phyloP scores from a whole-genome alignment of 2,888 invertebrate species.

The Allacma fusca region DNA sequence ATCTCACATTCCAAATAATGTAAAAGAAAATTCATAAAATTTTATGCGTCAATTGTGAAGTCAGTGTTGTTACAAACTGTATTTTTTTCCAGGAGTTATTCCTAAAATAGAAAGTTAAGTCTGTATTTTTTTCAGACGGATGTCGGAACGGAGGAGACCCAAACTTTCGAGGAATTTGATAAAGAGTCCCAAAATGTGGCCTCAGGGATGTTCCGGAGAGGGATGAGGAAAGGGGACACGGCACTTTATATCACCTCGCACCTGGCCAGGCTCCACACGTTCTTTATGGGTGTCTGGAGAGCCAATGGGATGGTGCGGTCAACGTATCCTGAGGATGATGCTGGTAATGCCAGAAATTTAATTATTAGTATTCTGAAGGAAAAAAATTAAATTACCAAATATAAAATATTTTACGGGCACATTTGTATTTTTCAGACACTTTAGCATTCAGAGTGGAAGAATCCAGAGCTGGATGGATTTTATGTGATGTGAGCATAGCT shows the following conservation, averaged over 20 bases:
- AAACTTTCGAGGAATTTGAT: constrained; percentile 68
- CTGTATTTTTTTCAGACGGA: constrained; percentile 67
- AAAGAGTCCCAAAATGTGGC: constrained; percentile 48
- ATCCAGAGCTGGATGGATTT: constrained; percentile 56
- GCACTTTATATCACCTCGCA: constrained; percentile 57
- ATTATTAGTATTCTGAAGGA: background rate
- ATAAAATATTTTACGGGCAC: too few relatives aligned
- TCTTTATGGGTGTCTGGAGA: constrained; percentile 56
- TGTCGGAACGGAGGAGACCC: constrained; percentile 69
- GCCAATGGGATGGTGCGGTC: constrained; percentile 55
- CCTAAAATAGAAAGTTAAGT: too few relatives aligned
- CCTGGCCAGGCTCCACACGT: constrained; percentile 51
- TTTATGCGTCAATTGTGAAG: too few relatives aligned
- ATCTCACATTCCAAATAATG: background rate
- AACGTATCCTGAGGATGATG: constrained; percentile 55
- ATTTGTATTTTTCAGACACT: constrained; percentile 45
- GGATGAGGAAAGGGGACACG: constrained; percentile 55
- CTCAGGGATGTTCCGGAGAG: constrained; percentile 52
- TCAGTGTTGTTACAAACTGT: too few relatives aligned
- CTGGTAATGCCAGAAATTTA: constrained; percentile 42
- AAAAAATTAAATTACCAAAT: background rate
- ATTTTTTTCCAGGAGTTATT: too few relatives aligned
- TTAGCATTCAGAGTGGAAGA: constrained; percentile 48
- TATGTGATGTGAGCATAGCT: constrained; percentile 53
- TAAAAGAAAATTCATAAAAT: too few relatives aligned